Evolutionary conservation across 2,888 invertebrate genomes (phyloP).

Genomic region (Cephalotes varians): DNA sequence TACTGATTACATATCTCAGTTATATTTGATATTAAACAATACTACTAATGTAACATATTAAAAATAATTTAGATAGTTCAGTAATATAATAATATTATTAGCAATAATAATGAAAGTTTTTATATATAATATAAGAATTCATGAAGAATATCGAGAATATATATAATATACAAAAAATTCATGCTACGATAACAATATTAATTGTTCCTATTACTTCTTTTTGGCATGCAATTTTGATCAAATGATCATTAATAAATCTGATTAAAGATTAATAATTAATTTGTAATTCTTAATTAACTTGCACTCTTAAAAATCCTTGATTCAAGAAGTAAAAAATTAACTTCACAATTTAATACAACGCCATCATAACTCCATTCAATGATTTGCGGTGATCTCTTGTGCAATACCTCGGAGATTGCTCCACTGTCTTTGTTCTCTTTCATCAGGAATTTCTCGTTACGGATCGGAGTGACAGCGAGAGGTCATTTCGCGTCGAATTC

Average conservation of each 20-base stretch:
- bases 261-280: too few relatives aligned
- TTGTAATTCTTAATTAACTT: too few relatives aligned
- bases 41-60: not conserved
- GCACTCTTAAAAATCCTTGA: not conserved
- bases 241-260: not conserved
- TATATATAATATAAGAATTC: not conserved
- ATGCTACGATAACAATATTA: not conserved
- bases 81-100: not conserved
- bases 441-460: conserved; percentile 43
- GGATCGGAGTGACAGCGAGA: conserved; percentile 36
- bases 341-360: not conserved
- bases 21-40: not conserved
- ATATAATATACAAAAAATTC: not conserved
- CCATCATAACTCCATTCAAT: not conserved
- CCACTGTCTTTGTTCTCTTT: conserved; percentile 11
- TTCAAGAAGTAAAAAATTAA: not conserved
- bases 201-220: not conserved
- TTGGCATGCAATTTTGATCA: not conserved
- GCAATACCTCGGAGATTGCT: not conserved
- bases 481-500: conserved; percentile 42
- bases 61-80: not conserved
- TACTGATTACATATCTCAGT: not conserved
- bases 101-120: not conserved
- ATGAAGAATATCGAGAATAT: not conserved
- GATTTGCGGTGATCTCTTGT: not conserved